Evolutionary conservation across 2,888 invertebrate species (phyloP).

Genomic region (Oscheius sp.): DNA sequence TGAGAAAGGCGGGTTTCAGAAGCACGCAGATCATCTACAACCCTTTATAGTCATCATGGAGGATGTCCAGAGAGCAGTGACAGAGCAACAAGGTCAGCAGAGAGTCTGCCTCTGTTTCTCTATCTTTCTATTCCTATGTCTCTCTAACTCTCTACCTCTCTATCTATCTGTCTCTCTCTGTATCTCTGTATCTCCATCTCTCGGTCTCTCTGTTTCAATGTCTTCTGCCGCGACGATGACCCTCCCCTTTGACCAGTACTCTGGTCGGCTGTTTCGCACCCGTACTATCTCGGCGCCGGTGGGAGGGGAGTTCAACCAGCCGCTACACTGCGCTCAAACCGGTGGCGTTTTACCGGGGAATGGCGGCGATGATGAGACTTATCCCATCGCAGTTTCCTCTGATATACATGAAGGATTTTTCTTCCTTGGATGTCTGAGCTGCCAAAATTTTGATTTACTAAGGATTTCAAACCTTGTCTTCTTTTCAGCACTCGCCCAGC

Average conservation of each 20-base stretch:
- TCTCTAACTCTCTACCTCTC: too few relatives aligned
- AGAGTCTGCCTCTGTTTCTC: too few relatives aligned
- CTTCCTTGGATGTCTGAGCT: slow-evolving; percentile 38
- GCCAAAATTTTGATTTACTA: slow-evolving; percentile 11
- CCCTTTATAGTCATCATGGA: slow-evolving; percentile 68
- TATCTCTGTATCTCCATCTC: too few relatives aligned
- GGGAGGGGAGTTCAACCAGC: neutral
- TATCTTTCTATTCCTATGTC: too few relatives aligned
- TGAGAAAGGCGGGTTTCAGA: slow-evolving; percentile 49
- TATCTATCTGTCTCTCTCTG: too few relatives aligned
- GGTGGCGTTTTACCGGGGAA: slow-evolving; percentile 7
- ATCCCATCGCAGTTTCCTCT: slow-evolving; percentile 31
- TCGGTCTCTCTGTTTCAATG: too few relatives aligned
- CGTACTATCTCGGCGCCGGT: slow-evolving; percentile 20
- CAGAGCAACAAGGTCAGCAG: slow-evolving; percentile 47
- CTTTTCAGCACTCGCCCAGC: neutral
- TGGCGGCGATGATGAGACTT: slow-evolving; percentile 26
- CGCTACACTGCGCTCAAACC: neutral
- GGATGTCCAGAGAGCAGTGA: slow-evolving; percentile 50
- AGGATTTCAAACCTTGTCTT: neutral
- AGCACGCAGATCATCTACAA: slow-evolving; percentile 70
- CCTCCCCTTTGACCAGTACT: too few relatives aligned
- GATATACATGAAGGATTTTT: neutral
- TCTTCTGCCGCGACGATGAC: too few relatives aligned
- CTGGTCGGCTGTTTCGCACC: neutral